Evolutionary conservation across 2,888 invertebrate species (phyloP), one percentile per base, ranked within the genome.

Genomic region (Microplitis manilae): DNA sequence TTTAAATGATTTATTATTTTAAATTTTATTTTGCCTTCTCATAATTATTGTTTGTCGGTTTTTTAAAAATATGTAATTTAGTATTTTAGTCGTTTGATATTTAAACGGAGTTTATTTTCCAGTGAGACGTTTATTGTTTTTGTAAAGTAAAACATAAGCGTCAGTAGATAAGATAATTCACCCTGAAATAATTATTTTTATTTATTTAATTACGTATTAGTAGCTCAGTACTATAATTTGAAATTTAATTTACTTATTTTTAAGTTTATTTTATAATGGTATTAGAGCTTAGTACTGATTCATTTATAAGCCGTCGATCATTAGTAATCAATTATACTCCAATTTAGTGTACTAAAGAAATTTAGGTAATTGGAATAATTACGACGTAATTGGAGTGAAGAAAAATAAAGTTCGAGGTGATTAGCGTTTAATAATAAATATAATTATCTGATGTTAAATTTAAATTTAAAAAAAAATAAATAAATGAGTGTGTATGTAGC

Each of bases 301-400:
- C 8, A 9, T 50, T 50, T 13, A 50, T 8, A 9, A 50, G 6
- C 13, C 13, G 50, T 13, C 13, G 13, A 50, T 50, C 9, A 50
- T 50, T 50, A 30, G 30, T 30, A 50, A 41, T 61, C 30, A 15
- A 17, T 59, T 38, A 69, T 40, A 17, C 59, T 39, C 20, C 69
- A 39, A 69, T 69, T 39, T 69, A 17, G 38, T 69, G 4, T 13
- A 13, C 9, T 50, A 13, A 13, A 50, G 1, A 13, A 50, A 50
- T 50, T 38, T 59, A 41, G 65, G 50, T 38, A 5, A 73, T 30
- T 73, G n/a, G 2, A 30, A 59, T 59, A 71, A 73, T 20, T 50
- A 50, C 50, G 8, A 13, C 30, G 8, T 50, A 50, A 50, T 50
- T 50, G 50, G 50, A 50, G 50, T 50, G 13, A 50, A 13, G 5